A percentile compares a stretch with the other conserved stretches of the same genome.
Evolutionary conservation across 2,888 invertebrate genomes (phyloP).

Genomic region (Hydrotaea diabolus): DNA sequence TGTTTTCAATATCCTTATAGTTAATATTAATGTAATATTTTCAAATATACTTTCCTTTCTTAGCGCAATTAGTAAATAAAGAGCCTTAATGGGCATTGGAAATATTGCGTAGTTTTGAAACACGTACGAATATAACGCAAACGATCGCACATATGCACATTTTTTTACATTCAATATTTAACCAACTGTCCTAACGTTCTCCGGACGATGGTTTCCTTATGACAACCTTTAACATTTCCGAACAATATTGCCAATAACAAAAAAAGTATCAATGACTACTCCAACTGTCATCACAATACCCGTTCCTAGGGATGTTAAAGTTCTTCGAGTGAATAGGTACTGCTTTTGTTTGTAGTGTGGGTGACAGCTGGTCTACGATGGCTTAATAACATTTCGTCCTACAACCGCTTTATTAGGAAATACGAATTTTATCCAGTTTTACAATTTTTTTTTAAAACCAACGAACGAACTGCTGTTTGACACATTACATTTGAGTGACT

Average conservation of each 20-base stretch:
- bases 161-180: constrained; percentile 19
- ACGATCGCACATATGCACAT: no score
- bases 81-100: no score
- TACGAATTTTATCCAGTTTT: constrained; percentile 26
- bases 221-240: constrained; percentile 67
- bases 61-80: no score
- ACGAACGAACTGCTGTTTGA: constrained; percentile 28
- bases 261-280: constrained; percentile 75
- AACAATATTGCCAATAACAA: constrained; percentile 69
- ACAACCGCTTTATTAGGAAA: constrained; percentile 42
- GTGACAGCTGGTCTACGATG: constrained; percentile 76
- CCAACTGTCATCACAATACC: constrained; percentile 63
- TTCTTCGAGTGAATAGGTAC: constrained; percentile 39
- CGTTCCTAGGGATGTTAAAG: constrained; percentile 68
- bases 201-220: constrained; percentile 34
- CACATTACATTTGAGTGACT: constrained; percentile 55
- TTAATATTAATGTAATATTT: no score
- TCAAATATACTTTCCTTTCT: no score
- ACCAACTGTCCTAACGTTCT: constrained; percentile 50
- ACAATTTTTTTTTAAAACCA: constrained; percentile 38
- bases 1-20: no score
- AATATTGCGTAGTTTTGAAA: no score
- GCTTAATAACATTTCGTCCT: constrained; percentile 37
- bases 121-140: no score
- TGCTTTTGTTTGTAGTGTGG: constrained; percentile 54